These are phyloP conservation scores for Agriopis aurantiaria DNA, from an alignment of 2,888 invertebrate species.

Conservation along the genomic window DNA sequence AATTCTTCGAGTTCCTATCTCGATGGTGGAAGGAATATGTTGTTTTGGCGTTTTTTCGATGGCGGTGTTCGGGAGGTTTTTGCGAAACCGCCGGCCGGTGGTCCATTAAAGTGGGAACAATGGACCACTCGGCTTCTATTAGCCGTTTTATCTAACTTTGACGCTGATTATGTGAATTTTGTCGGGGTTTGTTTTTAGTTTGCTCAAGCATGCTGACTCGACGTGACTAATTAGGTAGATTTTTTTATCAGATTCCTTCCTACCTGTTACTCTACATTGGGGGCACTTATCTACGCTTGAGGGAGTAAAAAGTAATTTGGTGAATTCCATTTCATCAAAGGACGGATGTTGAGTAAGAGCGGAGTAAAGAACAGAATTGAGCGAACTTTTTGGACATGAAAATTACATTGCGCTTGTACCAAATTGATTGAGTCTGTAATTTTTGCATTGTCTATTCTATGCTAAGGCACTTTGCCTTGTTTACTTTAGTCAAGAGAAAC, in stretches of 20 bases:
- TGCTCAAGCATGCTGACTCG: slow-evolving; percentile 57
- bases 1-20: slow-evolving; percentile 76
- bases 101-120: slow-evolving; percentile 83
- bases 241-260: slow-evolving; percentile 24
- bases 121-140: slow-evolving; percentile 79
- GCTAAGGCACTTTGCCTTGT: too few relatives aligned
- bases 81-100: slow-evolving; percentile 77
- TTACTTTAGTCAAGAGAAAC: too few relatives aligned
- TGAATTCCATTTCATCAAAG: slow-evolving; percentile 23
- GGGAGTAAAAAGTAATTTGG: slow-evolving; percentile 28
- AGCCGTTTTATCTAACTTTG: slow-evolving; percentile 81
- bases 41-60: slow-evolving; percentile 77
- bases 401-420: not conserved
- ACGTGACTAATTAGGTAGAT: slow-evolving; percentile 50
- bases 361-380: not conserved
- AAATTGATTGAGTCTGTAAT: not conserved
- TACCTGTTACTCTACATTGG: slow-evolving; percentile 30
- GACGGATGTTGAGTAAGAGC: slow-evolving; percentile 9
- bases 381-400: not conserved
- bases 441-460: too few relatives aligned
- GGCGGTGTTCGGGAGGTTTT: slow-evolving; percentile 71
- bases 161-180: slow-evolving; percentile 80
- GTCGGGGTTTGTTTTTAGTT: slow-evolving; percentile 65
- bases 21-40: slow-evolving; percentile 78
- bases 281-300: slow-evolving; percentile 17